Base-by-base conservation (phyloP, 2,888 invertebrate genomes). In the Pseudococcus jackbeardsleyi region DNA sequence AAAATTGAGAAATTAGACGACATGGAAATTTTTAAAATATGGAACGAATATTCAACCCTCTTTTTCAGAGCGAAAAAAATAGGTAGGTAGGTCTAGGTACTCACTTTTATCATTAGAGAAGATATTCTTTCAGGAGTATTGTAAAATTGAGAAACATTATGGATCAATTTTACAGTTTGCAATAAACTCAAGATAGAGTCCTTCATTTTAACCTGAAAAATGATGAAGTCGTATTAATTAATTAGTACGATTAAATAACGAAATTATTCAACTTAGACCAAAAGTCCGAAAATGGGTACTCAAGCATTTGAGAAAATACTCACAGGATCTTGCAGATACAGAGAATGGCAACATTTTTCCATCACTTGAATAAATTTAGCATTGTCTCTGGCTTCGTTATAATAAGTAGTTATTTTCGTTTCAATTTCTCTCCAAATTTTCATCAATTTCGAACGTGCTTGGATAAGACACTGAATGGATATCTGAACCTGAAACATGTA, bases 121-220 rank as follows among this genome's bases (percentile, higher is more conserved):
- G 98, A 98, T 89, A 98, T 98, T 90, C 98, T 94, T 92, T 99
- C 98, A 0, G 98, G 97, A 0, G 98, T 98, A 91, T 98, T 98
- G 91, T 98, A 99, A 92, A 97, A 98, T 91, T 97, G 96, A 0
- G 98, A 98, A 7, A 98, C 97, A 91, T 96, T 97, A 91, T 98
- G 97, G 90, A 98, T 98, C 90, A 98, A 93, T 59, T 97, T 93
- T 15, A 99, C 97, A 0, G 98, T 98, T 92, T 98, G 98, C 90
- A 98, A 92, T 46, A 98, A 92, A 89, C 97, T 96, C 88, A 98
- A 93, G 89, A 98, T 95, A 0, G 96, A 97, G 90, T 97, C 96
- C 91, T 96, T 94, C 94, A 98, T 98, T 91, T 95, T 96, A 8
- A 95, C 93, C 94, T 95, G 26, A 33, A 33, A 33, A 33, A 33